These are phyloP conservation scores for Channa striata DNA, from an alignment of 2,797 vertebrate species.

Conservation along the genomic window DNA sequence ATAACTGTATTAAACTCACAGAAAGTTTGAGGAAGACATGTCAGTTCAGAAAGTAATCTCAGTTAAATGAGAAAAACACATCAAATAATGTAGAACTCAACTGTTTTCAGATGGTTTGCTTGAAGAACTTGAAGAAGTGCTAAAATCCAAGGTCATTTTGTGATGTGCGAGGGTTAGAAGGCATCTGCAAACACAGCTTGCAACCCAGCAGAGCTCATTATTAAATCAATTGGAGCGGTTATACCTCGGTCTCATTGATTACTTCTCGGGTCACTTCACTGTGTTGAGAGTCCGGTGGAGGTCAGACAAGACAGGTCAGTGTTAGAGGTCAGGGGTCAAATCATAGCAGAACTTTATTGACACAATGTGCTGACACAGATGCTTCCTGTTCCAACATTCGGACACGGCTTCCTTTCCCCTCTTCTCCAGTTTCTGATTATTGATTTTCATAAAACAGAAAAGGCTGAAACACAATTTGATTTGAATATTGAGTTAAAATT, in stretches of 20 bases:
- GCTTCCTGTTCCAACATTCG: conserved; percentile 56
- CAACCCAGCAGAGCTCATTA: conserved; percentile 60
- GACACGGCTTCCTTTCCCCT: conserved; percentile 68
- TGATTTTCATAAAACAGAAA: conserved; percentile 22
- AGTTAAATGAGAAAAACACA: not conserved
- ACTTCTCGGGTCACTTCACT: conserved; percentile 70
- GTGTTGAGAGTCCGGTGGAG: conserved; percentile 72
- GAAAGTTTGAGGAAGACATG: not conserved
- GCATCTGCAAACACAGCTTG: conserved; percentile 73
- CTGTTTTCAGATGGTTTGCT: conserved; percentile 24
- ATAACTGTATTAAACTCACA: too few species aligned
- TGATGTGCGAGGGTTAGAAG: conserved; percentile 44
- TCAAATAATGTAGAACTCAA: not conserved
- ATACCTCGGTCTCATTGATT: conserved; percentile 39
- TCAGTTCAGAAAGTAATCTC: not conserved
- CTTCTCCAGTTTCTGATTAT: conserved; percentile 8
- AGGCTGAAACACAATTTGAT: not conserved
- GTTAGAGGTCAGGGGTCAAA: conserved; percentile 74
- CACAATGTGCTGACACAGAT: conserved; percentile 67
- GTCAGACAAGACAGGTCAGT: conserved; percentile 65
- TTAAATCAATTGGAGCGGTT: conserved; percentile 35
- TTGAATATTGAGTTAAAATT: not conserved
- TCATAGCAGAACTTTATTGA: conserved; percentile 71
- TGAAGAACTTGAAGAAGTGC: conserved; percentile 82
- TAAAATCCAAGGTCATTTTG: conserved; percentile 32